Evolutionary conservation across 2,888 invertebrate species (phyloP).

Genomic region (Mechanitis mazaeus): DNA sequence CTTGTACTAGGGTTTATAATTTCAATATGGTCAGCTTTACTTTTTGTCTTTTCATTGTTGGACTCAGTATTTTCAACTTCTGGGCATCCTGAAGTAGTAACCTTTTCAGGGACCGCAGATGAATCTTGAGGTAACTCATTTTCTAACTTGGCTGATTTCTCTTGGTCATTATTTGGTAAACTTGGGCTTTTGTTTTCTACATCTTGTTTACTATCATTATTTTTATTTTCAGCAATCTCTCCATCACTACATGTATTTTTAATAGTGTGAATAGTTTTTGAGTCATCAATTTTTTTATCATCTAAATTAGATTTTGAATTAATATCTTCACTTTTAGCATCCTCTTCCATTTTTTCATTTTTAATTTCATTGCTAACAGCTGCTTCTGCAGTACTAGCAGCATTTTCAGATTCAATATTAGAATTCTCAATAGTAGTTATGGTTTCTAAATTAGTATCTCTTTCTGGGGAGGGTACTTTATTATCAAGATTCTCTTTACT

Average conservation of each 20-base stretch:
- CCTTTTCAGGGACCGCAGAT: background rate
- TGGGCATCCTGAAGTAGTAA: conserved; percentile 10
- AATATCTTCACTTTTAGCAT: conserved; percentile 21
- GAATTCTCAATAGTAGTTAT: conserved; percentile 6
- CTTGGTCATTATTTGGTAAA: background rate
- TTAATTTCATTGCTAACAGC: conserved; percentile 14
- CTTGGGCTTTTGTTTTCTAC: background rate
- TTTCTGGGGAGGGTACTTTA: conserved; percentile 6
- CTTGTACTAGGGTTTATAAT: no score
- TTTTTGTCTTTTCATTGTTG: conserved; percentile 7
- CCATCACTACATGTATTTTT: conserved; percentile 26
- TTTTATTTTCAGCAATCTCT: conserved; percentile 1
- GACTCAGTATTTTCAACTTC: conserved; percentile 15
- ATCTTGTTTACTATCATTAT: conserved; percentile 1
- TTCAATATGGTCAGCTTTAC: no score
- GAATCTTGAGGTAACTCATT: background rate
- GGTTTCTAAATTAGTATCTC: conserved; percentile 2
- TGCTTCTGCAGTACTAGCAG: conserved; percentile 12
- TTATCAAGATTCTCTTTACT: conserved; percentile 8
- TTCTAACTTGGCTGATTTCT: background rate
- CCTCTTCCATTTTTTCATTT: conserved; percentile 29
- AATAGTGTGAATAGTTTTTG: conserved; percentile 8
- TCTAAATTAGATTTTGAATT: background rate
- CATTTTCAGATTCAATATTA: conserved; percentile 4
- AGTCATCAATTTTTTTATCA: conserved; percentile 11